Conservation (phyloP, 2,113 vertebrate species). For the Porphyrio hochstetteri region DNA sequence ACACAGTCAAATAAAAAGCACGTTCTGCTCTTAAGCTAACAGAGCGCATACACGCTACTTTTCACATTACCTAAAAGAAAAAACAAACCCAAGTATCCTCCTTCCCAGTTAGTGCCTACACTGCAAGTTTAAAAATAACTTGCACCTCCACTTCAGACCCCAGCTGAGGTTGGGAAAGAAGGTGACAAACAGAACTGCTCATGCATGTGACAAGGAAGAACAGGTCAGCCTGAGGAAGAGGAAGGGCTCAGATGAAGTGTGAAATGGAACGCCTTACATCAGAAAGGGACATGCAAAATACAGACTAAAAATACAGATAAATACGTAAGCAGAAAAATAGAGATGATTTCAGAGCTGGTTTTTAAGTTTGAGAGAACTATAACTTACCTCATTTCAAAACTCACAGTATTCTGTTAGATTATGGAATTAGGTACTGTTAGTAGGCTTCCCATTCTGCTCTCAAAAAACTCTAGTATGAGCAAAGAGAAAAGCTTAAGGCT, state of each 20-base stretch:
- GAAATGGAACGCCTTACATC: neutral
- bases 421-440: rapidly evolving
- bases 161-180: neutral
- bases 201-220: neutral
- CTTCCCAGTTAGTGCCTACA: neutral
- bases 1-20: neutral
- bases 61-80: neutral
- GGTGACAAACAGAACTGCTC: neutral
- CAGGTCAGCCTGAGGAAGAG: neutral
- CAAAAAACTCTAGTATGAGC: neutral
- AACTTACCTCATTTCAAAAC: neutral
- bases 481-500: neutral
- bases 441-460: neutral
- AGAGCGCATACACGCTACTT: neutral
- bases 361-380: neutral
- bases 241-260: neutral
- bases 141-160: neutral
- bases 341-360: neutral
- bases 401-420: neutral
- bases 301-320: neutral
- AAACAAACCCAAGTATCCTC: neutral
- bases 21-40: neutral
- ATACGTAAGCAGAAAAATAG: neutral
- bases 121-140: neutral
- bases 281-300: neutral